A percentile compares a stretch with the other conserved stretches of the same genome.
phyloP scores from a whole-genome alignment of 2,888 invertebrate species.

The Stratiomys singularior region DNA sequence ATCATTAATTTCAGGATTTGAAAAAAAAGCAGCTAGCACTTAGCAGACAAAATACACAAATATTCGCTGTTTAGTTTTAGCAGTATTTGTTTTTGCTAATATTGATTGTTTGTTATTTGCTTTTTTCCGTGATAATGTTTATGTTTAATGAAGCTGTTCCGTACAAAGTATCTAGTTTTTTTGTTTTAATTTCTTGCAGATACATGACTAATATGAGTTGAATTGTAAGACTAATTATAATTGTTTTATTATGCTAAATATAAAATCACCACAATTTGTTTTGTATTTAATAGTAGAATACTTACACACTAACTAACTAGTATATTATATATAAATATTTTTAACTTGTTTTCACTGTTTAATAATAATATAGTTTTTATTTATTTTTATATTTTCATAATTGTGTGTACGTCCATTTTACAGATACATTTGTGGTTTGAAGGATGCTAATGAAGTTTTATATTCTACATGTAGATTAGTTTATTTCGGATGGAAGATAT shows the following conservation, averaged over 20 bases:
- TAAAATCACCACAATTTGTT: constrained; percentile 43
- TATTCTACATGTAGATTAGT: too few species aligned
- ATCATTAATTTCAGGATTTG: too few species aligned
- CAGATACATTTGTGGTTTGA: too few species aligned
- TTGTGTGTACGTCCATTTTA: neutral
- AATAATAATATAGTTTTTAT: neutral
- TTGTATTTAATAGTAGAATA: constrained; percentile 10
- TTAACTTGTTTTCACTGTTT: constrained; percentile 9
- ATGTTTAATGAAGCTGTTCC: neutral
- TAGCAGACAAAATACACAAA: too few species aligned
- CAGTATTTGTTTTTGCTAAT: too few species aligned
- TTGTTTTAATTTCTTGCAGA: neutral
- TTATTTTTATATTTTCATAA: constrained; percentile 16
- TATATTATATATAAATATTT: constrained; percentile 38
- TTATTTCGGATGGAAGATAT: too few species aligned
- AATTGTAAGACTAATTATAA: neutral
- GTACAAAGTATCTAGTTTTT: neutral
- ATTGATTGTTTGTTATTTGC: too few species aligned
- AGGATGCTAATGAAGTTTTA: too few species aligned
- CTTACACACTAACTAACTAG: constrained; percentile 45
- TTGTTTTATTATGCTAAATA: constrained; percentile 21
- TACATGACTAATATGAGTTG: neutral
- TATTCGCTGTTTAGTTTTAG: too few species aligned
- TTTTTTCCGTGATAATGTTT: too few species aligned
- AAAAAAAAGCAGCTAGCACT: too few species aligned